Evolutionary conservation across 2,888 invertebrate species (phyloP), one percentile per base, ranked within the genome.

Genomic region (Aleiodes leptofemur): DNA sequence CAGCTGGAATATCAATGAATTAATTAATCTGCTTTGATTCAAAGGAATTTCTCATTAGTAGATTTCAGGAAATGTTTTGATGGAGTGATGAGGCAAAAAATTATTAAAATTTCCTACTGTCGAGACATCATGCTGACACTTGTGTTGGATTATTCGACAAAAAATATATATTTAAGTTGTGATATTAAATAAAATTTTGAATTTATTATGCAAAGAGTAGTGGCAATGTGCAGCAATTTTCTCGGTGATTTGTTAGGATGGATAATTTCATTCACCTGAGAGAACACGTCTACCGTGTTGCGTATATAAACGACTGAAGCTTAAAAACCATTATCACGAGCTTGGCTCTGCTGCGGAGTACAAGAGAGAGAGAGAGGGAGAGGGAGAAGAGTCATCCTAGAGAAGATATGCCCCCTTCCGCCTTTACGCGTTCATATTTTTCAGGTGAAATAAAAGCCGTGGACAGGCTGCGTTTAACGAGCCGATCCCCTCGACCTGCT

Each of bases 381-480:
- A 43, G 64, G 48, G 13, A 34, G 34, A 34, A 64, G 38, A 48
- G 64, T 23, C 48, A 64, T 64, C 43, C n/a, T 59, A 43, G 64
- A 64, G 14, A 64, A 64, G 64, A 43, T 53, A 72, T 53, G 64
- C 64, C 68, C 68, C 68, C 73, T 68, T 73, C 56, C 68, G 73
- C 68, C 31, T 68, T 68, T 73, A 57, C 50, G 68, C 68, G 73
- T 57, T 56, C 56, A 73, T 73, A 73, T 73, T 73, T 73, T 73
- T 50, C 50, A 38, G 56, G 56, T 61, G 53, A 68, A 70, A 73
- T 71, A 78, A 73, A 73, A 64, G 72, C 56, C 68, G 68, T 57
- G 68, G 68, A 76, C 64, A 64, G 64, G 73, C 64, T 64, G 53
- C 77, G 72, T 79, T 80, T 79, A 80, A 78, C 78, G 74, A 79